Evolutionary conservation across 1,140 invertebrate species (phyloP).

Genomic region (Microplitis demolitor): DNA sequence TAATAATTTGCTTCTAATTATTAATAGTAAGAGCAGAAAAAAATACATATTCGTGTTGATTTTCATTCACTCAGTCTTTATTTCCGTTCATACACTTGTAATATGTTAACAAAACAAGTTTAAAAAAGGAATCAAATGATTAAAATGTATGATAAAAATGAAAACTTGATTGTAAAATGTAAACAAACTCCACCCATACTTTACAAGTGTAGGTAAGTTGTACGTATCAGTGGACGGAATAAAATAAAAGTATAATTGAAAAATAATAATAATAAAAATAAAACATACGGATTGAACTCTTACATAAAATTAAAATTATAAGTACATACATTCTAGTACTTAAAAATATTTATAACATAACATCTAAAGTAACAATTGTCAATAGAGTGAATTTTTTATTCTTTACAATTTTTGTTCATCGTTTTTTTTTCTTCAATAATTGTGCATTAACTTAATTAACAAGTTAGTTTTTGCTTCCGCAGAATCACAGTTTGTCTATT

Average conservation of each 20-base stretch:
- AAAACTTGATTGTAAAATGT: conserved; percentile 3
- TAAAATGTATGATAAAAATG: conserved; percentile 11
- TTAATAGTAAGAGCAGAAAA: not conserved
- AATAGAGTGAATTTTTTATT: not conserved
- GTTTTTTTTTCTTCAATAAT: conserved; percentile 3
- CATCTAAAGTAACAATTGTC: not conserved
- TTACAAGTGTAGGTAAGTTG: not conserved
- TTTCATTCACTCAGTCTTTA: conserved; percentile 27
- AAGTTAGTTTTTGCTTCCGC: not conserved
- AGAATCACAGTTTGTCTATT: conserved; percentile 17
- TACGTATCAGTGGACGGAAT: conserved; percentile 15
- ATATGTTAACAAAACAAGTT: not conserved
- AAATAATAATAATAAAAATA: not conserved
- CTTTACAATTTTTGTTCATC: not conserved
- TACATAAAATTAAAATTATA: conserved; percentile 4
- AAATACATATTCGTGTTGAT: not conserved
- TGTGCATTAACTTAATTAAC: conserved; percentile 8
- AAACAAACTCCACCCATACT: not conserved
- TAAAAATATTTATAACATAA: not conserved
- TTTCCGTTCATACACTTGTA: conserved; percentile 15
- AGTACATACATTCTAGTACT: conserved; percentile 15
- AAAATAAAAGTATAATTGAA: conserved; percentile 2
- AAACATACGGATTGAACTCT: not conserved
- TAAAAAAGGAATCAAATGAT: not conserved
- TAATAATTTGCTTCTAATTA: not conserved